A percentile compares a stretch with the other conserved stretches of the same genome.
Conservation (phyloP, 2,797 vertebrate genomes). For the Geranospiza caerulescens region DNA sequence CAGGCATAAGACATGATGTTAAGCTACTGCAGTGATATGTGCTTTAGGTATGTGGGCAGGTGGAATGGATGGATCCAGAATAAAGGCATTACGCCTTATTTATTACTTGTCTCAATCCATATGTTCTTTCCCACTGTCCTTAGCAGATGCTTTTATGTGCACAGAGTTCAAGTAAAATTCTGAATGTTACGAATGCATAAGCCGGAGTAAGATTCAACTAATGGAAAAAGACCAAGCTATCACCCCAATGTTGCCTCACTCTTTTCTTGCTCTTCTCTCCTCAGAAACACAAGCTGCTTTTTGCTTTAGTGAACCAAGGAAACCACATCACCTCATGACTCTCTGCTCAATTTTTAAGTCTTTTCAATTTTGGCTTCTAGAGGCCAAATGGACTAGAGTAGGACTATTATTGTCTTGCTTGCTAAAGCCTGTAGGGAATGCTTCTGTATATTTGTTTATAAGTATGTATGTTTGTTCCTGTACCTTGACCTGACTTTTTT, state of each 20-base stretch:
- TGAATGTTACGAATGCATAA: not conserved
- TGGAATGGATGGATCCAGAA: not conserved
- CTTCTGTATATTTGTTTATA: not conserved
- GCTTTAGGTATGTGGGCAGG: not conserved
- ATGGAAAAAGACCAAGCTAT: not conserved
- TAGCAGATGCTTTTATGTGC: not conserved
- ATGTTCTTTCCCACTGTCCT: not conserved
- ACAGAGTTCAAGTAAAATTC: not conserved
- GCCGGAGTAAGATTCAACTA: not conserved
- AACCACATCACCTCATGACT: not conserved
- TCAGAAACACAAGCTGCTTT: not conserved
- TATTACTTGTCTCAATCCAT: not conserved
- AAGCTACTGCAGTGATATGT: constrained; percentile 28
- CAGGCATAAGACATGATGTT: constrained; percentile 16
- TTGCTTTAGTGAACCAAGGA: not conserved
- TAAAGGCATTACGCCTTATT: not conserved
- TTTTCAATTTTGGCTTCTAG: not conserved
- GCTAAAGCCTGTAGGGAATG: not conserved
- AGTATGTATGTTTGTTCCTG: not conserved
- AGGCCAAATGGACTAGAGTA: not conserved
- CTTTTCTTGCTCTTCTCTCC: not conserved
- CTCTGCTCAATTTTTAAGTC: not conserved
- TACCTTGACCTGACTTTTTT: not conserved
- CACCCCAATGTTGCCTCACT: not conserved
- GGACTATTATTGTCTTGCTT: not conserved